A percentile compares a stretch with the other conserved stretches of the same genome.
Evolutionary conservation across 2,113 vertebrate genomes (phyloP).

Genomic region (Cercopithecus mona): DNA sequence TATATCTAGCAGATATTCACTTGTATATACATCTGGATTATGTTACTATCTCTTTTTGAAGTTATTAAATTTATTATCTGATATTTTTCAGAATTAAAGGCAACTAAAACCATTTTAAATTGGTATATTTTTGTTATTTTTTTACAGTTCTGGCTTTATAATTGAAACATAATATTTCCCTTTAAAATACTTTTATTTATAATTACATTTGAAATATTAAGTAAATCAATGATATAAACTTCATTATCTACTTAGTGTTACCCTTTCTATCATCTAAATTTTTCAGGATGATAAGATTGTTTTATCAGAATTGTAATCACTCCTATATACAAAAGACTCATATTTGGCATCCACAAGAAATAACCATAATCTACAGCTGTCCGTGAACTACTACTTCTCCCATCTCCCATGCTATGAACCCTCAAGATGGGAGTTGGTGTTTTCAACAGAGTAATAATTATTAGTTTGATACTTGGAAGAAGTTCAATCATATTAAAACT

Average conservation of each 20-base stretch:
- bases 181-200: background rate
- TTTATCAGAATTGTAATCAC: conserved; percentile 5
- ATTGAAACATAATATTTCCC: background rate
- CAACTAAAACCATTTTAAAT: background rate
- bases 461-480: background rate
- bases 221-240: background rate
- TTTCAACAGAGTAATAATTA: conserved; percentile 5
- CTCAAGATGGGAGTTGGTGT: background rate
- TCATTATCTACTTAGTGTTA: background rate
- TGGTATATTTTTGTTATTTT: background rate
- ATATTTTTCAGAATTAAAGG: background rate
- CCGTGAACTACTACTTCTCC: background rate
- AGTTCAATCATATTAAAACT: background rate
- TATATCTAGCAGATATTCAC: background rate
- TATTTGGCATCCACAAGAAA: background rate
- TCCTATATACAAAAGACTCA: background rate
- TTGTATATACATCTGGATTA: background rate
- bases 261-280: background rate
- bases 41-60: background rate
- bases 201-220: background rate
- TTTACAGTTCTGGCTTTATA: background rate
- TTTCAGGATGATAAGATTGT: background rate
- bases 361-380: background rate
- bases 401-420: background rate
- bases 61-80: too few relatives aligned